Evolutionary conservation across 2,797 vertebrate genomes (phyloP), one percentile per base, ranked within the genome.

Genomic region (Clarias fuscus): DNA sequence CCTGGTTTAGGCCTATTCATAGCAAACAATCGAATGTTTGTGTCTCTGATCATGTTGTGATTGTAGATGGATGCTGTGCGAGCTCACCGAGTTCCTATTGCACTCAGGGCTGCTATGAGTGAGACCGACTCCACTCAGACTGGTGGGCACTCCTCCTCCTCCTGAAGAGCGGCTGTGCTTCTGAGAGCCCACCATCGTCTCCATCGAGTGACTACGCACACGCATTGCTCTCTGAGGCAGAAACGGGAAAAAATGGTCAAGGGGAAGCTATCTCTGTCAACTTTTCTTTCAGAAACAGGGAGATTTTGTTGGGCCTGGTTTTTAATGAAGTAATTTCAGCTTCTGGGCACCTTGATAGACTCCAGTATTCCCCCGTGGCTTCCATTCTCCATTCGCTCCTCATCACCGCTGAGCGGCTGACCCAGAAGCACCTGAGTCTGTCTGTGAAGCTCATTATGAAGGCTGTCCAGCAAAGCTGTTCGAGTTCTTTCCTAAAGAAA

Each of bases 71-170:
- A 27, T 56, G 15, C 43, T 15, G 71, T 37, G 11, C 3, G 13
- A 62, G 56, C 88, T 90, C 81, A 90, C 89, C 73, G 81, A 82
- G n/a, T 82, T 90, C 61, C 84, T 90, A 27, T 86, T 84, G 77
- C 77, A 84, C 73, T 90, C 90, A 77, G 87, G 85, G 71, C 53
- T 87, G 87, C 85, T 84, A 58, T 98, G 97, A 0, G 94, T 92
- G 64, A 98, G 96, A 68, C 97, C 97, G 0, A 97, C 97, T 4
- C 97, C 97, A 0, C 98, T 98, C 90, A 98, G 95, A 90, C 97
- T 99, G 86, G 96, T 97, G 0, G 98, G 96, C 72, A 99, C 94
- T 24, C 95, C 95, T 0, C 93, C 90, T 0, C 95, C 83, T 1
- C 94, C 84, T 0, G 89, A 75, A 65, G 93, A 24, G 0, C 95